A percentile compares a stretch with the other conserved stretches of the same genome.
Conservation (phyloP, 2,113 vertebrate species). For the Eidolon helvum region DNA sequence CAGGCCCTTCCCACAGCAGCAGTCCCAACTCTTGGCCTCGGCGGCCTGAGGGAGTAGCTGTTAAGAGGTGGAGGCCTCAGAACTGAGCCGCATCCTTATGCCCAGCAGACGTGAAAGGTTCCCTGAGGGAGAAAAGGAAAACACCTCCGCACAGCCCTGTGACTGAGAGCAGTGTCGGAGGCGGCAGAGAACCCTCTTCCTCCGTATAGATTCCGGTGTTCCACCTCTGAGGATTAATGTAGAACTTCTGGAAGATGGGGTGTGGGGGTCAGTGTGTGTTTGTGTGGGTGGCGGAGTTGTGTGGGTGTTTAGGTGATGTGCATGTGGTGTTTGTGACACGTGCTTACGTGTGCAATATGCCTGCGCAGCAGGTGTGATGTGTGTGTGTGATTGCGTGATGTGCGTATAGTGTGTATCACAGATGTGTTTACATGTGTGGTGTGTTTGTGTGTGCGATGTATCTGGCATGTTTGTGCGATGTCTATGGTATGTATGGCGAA, state of each 20-base stretch:
- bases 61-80: accelerated
- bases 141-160: too few species aligned
- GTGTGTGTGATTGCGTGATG: not conserved
- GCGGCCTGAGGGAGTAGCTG: not conserved
- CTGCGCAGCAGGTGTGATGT: not conserved
- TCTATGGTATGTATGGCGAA: not conserved
- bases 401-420: too few species aligned
- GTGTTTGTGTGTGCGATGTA: too few species aligned
- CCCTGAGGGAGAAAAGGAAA: not conserved
- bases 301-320: not conserved
- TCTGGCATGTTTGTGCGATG: not conserved
- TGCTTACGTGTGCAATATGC: too few species aligned
- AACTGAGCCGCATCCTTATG: not conserved
- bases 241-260: not conserved
- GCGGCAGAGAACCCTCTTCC: not conserved
- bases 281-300: not conserved
- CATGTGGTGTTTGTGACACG: not conserved
- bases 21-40: not conserved
- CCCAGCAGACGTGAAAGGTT: not conserved
- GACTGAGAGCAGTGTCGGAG: too few species aligned
- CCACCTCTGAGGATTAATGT: not conserved
- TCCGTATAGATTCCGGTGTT: not conserved
- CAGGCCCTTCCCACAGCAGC: not conserved
- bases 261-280: not conserved
- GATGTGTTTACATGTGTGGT: not conserved